Evolutionary conservation across 2,797 vertebrate species (phyloP).

Genomic region (Basileuterus tristriatus): DNA sequence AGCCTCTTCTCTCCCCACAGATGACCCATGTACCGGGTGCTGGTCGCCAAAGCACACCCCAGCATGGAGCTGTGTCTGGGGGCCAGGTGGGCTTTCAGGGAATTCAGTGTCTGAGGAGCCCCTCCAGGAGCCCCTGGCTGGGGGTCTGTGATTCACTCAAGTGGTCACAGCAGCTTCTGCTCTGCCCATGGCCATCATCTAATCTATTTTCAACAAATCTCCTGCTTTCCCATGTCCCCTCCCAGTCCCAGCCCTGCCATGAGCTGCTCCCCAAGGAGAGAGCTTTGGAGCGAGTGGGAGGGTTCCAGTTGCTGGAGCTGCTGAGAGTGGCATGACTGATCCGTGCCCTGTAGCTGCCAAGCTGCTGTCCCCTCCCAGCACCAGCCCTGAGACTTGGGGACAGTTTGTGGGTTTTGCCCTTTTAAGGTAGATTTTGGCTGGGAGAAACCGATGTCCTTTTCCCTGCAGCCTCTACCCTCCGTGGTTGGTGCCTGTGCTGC

Average conservation of each 20-base stretch:
- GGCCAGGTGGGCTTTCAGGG: fast-evolving
- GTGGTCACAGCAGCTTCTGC: constrained; percentile 32
- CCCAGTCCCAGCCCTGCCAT: background rate
- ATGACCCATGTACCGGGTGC: fast-evolving
- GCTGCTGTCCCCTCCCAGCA: background rate
- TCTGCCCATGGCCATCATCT: constrained; percentile 12
- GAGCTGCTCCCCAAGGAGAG: background rate
- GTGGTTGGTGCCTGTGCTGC: background rate
- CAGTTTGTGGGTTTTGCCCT: constrained; percentile 54
- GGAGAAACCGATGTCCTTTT: background rate
- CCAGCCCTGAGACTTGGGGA: background rate
- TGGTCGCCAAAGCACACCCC: background rate
- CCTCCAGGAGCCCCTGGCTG: background rate
- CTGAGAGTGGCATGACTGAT: background rate
- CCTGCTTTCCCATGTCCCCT: constrained; percentile 39
- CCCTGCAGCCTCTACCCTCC: background rate
- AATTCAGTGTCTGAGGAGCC: background rate
- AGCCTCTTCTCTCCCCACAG: background rate
- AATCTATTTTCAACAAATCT: constrained; percentile 35
- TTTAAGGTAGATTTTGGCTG: constrained; percentile 64
- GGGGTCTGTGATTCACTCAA: background rate
- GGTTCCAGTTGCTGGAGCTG: background rate
- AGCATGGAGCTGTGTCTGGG: fast-evolving
- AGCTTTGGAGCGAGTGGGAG: background rate
- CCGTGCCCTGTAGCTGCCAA: background rate